phyloP scores from a whole-genome alignment of 1,140 invertebrate genomes.

The Nephila pilipes region DNA sequence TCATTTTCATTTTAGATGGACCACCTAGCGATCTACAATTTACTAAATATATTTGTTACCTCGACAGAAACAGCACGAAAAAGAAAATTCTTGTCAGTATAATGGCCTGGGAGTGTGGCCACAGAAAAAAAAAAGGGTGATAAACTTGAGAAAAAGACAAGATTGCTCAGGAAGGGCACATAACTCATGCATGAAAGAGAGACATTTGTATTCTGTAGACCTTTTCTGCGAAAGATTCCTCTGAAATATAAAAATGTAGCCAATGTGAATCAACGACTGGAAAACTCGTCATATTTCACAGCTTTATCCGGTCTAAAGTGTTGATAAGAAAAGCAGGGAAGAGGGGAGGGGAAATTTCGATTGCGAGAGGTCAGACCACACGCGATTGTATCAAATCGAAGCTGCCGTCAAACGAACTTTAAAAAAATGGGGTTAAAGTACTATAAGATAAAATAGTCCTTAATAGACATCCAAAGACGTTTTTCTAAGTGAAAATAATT shows the following conservation, averaged over 20 bases:
- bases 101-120: neutral
- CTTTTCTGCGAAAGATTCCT: neutral
- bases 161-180: neutral
- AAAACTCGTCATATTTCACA: neutral
- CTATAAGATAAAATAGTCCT: neutral
- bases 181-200: constrained; percentile 15
- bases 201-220: neutral
- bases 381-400: neutral
- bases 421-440: neutral
- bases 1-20: no score
- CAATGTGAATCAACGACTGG: neutral
- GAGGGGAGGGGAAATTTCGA: neutral
- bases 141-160: neutral
- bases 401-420: neutral
- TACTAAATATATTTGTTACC: no score
- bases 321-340: neutral
- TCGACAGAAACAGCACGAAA: neutral
- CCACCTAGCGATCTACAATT: no score
- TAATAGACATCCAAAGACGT: neutral
- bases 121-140: neutral
- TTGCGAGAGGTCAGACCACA: constrained; percentile 3
- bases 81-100: neutral
- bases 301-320: neutral
- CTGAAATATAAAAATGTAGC: neutral
- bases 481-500: no score